A percentile compares a stretch with the other conserved stretches of the same genome.
phyloP scores from a whole-genome alignment of 2,797 vertebrate genomes.

The Buphagus erythrorhynchus region DNA sequence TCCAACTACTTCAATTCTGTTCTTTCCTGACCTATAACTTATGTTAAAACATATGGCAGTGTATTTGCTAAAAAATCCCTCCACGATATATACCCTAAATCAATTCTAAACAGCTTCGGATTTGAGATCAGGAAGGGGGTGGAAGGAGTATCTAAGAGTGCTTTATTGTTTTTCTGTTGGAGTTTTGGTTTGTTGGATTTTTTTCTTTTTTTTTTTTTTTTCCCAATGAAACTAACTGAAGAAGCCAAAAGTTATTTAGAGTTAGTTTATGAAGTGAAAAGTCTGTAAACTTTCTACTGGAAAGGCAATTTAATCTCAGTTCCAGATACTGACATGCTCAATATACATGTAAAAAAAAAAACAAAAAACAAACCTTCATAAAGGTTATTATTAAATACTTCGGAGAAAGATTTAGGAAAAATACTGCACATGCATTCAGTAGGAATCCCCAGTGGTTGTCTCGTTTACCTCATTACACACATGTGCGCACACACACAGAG shows the following conservation, averaged over 20 bases:
- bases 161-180: neutral
- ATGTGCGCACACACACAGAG: neutral
- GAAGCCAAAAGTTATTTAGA: neutral
- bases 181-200: neutral
- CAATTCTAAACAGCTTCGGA: neutral
- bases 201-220: neutral
- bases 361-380: neutral
- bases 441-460: slow-evolving; percentile 26
- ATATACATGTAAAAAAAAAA: neutral
- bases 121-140: neutral
- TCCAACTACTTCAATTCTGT: neutral
- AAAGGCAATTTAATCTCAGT: neutral
- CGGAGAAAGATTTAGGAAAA: slow-evolving; percentile 39
- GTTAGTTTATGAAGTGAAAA: slow-evolving; percentile 48
- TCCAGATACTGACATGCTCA: neutral
- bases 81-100: slow-evolving; percentile 1
- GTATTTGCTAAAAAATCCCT: neutral
- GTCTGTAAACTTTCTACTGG: slow-evolving; percentile 1
- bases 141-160: neutral
- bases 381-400: slow-evolving; percentile 11
- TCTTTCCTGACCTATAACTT: slow-evolving; percentile 19
- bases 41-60: slow-evolving; percentile 17
- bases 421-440: slow-evolving; percentile 2
- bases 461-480: slow-evolving; percentile 38
- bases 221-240: neutral